phyloP scores from a whole-genome alignment of 2,113 vertebrate species.

The Ovis canadensis region DNA sequence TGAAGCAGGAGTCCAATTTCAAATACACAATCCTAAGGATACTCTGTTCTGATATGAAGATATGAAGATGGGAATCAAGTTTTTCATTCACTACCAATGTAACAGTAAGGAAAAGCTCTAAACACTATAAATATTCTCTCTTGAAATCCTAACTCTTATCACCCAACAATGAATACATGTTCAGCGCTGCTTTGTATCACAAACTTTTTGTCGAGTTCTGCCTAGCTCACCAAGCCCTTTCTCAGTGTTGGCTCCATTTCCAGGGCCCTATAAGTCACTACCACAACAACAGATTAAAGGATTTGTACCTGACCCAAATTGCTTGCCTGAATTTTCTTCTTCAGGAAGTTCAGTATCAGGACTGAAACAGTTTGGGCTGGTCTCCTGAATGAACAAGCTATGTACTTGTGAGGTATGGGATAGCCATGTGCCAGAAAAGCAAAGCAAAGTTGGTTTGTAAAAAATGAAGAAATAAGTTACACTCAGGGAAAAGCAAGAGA shows the following conservation, averaged over 20 bases:
- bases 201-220: not conserved
- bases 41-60: not conserved
- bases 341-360: not conserved
- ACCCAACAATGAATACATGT: not conserved
- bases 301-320: not conserved
- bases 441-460: not conserved
- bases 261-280: not conserved
- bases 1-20: not conserved
- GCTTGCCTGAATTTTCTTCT: not conserved
- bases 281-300: not conserved
- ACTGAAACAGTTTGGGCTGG: not conserved
- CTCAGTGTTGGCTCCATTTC: not conserved
- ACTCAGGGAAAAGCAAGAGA: not conserved
- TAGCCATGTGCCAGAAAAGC: not conserved
- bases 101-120: not conserved
- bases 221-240: not conserved
- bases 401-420: not conserved
- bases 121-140: not conserved
- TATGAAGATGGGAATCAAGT: not conserved
- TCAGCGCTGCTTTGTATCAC: not conserved
- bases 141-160: slow-evolving; percentile 4
- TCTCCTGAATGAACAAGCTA: not conserved
- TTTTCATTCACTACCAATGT: not conserved
- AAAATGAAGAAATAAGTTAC: not conserved
- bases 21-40: not conserved